A percentile compares a stretch with the other conserved stretches of the same genome.
phyloP scores from a whole-genome alignment of 2,797 vertebrate genomes.

The Phalloptychus januarius region DNA sequence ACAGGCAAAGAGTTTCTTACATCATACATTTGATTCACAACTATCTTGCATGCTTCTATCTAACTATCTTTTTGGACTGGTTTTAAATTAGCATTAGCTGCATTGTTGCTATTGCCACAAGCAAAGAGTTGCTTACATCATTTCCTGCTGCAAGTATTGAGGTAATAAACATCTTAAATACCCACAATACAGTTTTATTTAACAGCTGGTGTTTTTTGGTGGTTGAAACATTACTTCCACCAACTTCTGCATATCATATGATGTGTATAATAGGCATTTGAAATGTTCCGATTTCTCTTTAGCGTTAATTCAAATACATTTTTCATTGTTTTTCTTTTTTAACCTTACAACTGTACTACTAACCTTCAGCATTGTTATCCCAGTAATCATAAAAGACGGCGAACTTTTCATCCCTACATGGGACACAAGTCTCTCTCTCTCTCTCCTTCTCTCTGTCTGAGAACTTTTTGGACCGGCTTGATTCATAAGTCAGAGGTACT shows the following conservation, averaged over 20 bases:
- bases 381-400: neutral
- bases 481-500: slow-evolving; percentile 73
- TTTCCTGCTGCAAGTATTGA: neutral
- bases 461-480: slow-evolving; percentile 64
- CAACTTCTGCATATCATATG: neutral
- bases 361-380: neutral
- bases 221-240: neutral
- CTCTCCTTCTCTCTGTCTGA: neutral
- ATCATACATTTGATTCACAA: too few relatives aligned
- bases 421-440: slow-evolving; percentile 14
- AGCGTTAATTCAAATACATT: neutral
- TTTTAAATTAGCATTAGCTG: too few relatives aligned
- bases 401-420: neutral
- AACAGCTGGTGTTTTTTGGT: neutral
- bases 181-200: neutral
- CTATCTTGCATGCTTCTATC: too few relatives aligned
- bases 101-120: neutral
- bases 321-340: neutral
- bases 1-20: neutral
- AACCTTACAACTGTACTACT: neutral
- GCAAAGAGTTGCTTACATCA: neutral
- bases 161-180: neutral
- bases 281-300: neutral
- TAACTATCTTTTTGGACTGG: too few relatives aligned
- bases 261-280: neutral